A percentile compares a stretch with the other conserved stretches of the same genome.
These are phyloP conservation scores for Cynodonichthys magdalenae DNA, from an alignment of 2,797 vertebrate genomes.

Conservation along the genomic window DNA sequence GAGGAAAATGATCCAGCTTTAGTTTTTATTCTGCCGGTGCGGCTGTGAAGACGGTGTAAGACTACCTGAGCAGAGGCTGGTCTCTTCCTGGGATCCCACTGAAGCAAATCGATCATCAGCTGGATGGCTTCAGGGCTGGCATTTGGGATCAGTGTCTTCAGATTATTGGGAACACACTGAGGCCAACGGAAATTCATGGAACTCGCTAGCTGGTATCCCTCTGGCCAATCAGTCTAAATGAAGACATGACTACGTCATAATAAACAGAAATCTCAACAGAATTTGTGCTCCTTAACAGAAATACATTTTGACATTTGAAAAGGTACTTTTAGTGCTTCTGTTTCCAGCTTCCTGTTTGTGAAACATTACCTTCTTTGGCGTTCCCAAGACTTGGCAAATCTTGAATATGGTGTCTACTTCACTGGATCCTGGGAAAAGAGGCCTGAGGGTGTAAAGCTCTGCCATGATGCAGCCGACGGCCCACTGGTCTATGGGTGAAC, in stretches of 20 bases:
- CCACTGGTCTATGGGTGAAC: slow-evolving; percentile 97
- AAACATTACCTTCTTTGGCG: slow-evolving; percentile 90
- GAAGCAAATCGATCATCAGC: slow-evolving; percentile 92
- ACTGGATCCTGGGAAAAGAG: slow-evolving; percentile 96
- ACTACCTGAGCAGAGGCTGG: slow-evolving; percentile 92
- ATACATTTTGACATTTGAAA: no score
- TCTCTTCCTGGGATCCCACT: slow-evolving; percentile 95
- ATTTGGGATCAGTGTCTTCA: slow-evolving; percentile 95
- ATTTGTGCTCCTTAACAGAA: no score
- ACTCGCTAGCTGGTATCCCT: slow-evolving; percentile 91
- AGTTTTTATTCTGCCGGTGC: background rate
- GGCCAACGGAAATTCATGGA: slow-evolving; percentile 98
- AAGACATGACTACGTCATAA: slow-evolving; percentile 1
- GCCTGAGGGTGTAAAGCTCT: slow-evolving; percentile 93
- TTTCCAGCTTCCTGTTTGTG: background rate
- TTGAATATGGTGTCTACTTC: slow-evolving; percentile 99
- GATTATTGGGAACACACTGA: slow-evolving; percentile 91
- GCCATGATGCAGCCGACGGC: slow-evolving; percentile 99
- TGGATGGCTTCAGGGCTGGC: slow-evolving; percentile 92
- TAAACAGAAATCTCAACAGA: background rate
- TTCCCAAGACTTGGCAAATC: slow-evolving; percentile 97
- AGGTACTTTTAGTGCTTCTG: no score
- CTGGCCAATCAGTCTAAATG: slow-evolving; percentile 91
- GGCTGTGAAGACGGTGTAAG: background rate
- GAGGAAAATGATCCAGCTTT: slow-evolving; percentile 3